A percentile compares a stretch with the other conserved stretches of the same genome.
phyloP scores from a whole-genome alignment of 2,113 vertebrate genomes.

The Pomatostomus ruficeps region DNA sequence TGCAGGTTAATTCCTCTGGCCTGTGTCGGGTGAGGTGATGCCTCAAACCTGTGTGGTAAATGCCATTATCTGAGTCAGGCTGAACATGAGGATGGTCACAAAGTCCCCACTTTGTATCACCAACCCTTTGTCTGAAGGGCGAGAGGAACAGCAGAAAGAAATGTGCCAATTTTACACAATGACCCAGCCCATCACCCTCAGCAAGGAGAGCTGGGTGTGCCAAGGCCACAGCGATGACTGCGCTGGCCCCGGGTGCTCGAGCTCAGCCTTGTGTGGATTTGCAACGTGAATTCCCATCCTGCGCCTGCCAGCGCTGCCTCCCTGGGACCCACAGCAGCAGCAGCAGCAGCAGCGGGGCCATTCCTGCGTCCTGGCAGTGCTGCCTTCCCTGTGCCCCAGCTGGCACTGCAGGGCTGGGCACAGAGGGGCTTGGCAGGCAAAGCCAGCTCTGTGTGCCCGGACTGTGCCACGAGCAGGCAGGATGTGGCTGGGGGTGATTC shows the following conservation, averaged over 20 bases:
- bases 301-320: neutral
- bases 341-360: neutral
- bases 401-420: neutral
- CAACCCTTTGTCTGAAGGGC: neutral
- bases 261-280: neutral
- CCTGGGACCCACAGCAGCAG: neutral
- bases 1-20: neutral
- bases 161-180: neutral
- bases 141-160: neutral
- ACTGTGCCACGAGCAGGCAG: neutral
- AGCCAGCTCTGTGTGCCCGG: neutral
- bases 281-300: neutral
- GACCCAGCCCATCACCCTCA: neutral
- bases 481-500: neutral
- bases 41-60: neutral
- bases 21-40: neutral
- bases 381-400: neutral
- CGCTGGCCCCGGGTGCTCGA: neutral
- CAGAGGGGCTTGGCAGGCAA: neutral
- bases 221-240: neutral
- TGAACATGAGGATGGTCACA: neutral
- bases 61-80: neutral
- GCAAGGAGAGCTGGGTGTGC: neutral
- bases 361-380: neutral
- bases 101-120: neutral